phyloP scores from a whole-genome alignment of 2,113 vertebrate species.

The Microcebus tavaratra region DNA sequence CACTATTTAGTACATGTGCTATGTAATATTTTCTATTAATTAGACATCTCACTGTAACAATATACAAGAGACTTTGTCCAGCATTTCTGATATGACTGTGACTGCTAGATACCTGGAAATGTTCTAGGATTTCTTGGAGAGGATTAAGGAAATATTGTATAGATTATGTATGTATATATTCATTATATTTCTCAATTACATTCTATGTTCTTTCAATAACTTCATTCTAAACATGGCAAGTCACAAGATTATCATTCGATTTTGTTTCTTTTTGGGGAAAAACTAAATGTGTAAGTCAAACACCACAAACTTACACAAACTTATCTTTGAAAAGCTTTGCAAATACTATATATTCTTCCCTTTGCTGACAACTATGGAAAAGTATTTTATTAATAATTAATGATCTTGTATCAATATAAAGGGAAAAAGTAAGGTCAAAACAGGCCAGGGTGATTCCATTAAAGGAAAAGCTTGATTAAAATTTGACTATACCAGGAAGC shows the following conservation, averaged over 20 bases:
- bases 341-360: not conserved
- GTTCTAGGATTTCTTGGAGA: conserved; percentile 9
- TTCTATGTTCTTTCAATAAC: conserved; percentile 3
- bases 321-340: conserved; percentile 27
- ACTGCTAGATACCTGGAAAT: not conserved
- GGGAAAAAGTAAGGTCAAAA: not conserved
- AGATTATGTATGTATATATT: not conserved
- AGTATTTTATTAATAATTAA: not conserved
- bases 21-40: not conserved
- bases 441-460: not conserved
- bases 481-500: not conserved
- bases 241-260: not conserved
- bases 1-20: not conserved
- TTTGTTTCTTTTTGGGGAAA: not conserved
- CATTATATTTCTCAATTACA: conserved; percentile 12
- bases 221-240: not conserved
- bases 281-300: not conserved
- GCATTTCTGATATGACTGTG: not conserved
- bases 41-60: not conserved
- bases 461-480: not conserved
- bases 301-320: not conserved
- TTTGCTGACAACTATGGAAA: not conserved
- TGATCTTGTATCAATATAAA: not conserved
- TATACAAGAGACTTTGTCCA: not conserved
- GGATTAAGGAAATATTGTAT: not conserved